Conservation (phyloP, 1,140 invertebrate genomes). For the Drosophila dunni region DNA sequence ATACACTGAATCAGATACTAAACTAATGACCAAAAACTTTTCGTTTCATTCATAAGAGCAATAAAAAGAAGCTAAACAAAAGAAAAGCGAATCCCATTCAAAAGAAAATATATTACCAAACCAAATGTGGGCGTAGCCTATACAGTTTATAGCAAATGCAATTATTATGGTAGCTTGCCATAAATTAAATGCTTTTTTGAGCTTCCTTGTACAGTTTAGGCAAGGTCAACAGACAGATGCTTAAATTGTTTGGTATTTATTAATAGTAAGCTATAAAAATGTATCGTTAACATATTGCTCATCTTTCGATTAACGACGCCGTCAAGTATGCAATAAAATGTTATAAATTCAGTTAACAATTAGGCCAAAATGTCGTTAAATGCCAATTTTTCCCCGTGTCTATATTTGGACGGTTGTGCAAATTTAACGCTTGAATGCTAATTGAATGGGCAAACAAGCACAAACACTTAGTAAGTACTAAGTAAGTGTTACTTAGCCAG, state of each 20-base stretch:
- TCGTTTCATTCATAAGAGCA: background rate
- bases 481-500: conserved; percentile 26
- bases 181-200: conserved; percentile 1
- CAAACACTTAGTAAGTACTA: conserved; percentile 42
- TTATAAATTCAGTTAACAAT: conserved; percentile 19
- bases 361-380: conserved; percentile 45
- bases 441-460: conserved; percentile 51
- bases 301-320: conserved; percentile 4
- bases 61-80: background rate
- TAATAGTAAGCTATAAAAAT: background rate
- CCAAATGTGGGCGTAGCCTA: conserved; percentile 1
- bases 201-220: background rate
- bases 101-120: background rate
- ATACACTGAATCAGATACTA: conserved; percentile 9
- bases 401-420: conserved; percentile 30
- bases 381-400: conserved; percentile 52
- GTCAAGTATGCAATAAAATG: conserved; percentile 52
- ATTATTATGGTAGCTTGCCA: background rate
- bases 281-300: background rate
- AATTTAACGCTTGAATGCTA: conserved; percentile 52
- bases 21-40: conserved; percentile 6
- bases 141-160: conserved; percentile 8
- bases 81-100: background rate
- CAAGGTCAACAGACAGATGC: background rate
- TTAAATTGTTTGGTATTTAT: background rate